These are phyloP conservation scores for Sinopyrophorus schimmeli DNA, from an alignment of 2,888 invertebrate genomes.

Conservation along the genomic window DNA sequence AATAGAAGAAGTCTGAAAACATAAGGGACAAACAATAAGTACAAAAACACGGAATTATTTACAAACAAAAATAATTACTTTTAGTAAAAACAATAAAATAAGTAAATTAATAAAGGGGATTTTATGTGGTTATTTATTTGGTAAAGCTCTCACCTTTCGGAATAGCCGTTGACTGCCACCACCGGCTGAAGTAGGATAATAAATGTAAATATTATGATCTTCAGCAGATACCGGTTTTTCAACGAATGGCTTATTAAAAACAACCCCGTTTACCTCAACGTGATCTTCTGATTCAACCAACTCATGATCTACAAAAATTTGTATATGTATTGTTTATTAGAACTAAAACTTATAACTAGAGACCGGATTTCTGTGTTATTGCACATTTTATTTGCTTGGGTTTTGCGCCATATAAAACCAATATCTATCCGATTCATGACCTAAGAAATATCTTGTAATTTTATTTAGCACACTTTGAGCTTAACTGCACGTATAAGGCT, in stretches of 20 bases:
- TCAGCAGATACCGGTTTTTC: slow-evolving; percentile 99
- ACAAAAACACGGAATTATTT: not conserved
- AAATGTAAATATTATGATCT: slow-evolving; percentile 99
- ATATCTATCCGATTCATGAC: too few species aligned
- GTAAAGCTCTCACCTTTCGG: slow-evolving; percentile 75
- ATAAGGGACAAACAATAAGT: not conserved
- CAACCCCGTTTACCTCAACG: slow-evolving; percentile 93
- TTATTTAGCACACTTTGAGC: not conserved
- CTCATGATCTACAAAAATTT: slow-evolving; percentile 73
- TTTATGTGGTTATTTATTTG: not conserved
- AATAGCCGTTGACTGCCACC: slow-evolving; percentile 98
- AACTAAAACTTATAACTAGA: too few species aligned
- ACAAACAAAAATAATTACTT: not conserved
- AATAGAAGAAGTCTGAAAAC: slow-evolving; percentile 22
- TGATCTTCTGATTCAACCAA: slow-evolving; percentile 95
- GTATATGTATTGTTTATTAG: not conserved
- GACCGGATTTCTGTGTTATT: too few species aligned
- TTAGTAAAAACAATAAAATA: not conserved
- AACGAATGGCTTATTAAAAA: slow-evolving; percentile 98
- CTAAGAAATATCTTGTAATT: not conserved
- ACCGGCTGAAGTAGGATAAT: slow-evolving; percentile 97
- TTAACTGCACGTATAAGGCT: not conserved
- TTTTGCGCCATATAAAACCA: too few species aligned
- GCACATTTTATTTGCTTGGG: too few species aligned
- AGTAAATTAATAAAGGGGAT: too few species aligned